phyloP scores from a whole-genome alignment of 2,113 vertebrate species.

The Piprites chloris region DNA sequence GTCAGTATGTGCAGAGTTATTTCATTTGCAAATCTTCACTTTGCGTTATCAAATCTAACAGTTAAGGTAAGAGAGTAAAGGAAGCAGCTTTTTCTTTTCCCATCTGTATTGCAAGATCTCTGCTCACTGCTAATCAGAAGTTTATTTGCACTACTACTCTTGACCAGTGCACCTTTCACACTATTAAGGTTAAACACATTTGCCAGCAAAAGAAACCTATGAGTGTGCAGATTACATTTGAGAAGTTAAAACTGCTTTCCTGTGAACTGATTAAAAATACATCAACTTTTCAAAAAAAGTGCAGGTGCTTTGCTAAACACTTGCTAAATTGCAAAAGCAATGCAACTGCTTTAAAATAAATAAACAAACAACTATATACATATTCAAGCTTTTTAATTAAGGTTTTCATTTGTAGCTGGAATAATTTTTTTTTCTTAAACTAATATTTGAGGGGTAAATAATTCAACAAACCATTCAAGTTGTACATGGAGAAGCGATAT shows the following conservation, averaged over 20 bases:
- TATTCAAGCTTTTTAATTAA: not conserved
- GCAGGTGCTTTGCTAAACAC: not conserved
- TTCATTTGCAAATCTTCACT: not conserved
- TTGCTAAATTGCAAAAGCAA: not conserved
- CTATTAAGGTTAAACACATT: not conserved
- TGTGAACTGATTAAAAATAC: not conserved
- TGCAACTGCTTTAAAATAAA: not conserved
- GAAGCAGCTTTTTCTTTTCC: not conserved
- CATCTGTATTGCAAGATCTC: not conserved
- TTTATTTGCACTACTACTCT: not conserved
- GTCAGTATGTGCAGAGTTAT: not conserved
- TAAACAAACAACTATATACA: not conserved
- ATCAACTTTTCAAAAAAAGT: not conserved
- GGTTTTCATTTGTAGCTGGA: not conserved
- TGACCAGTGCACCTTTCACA: not conserved
- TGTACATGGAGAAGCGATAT: constrained; percentile 99
- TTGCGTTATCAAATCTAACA: not conserved
- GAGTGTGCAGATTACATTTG: not conserved
- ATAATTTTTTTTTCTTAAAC: not conserved
- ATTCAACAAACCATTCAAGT: constrained; percentile 90
- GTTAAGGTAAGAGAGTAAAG: not conserved
- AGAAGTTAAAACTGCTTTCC: not conserved
- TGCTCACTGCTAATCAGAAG: not conserved
- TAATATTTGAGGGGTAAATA: not conserved
- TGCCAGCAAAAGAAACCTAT: not conserved